Evolutionary conservation across 1,140 invertebrate genomes (phyloP).

Genomic region (Bombyx mori): DNA sequence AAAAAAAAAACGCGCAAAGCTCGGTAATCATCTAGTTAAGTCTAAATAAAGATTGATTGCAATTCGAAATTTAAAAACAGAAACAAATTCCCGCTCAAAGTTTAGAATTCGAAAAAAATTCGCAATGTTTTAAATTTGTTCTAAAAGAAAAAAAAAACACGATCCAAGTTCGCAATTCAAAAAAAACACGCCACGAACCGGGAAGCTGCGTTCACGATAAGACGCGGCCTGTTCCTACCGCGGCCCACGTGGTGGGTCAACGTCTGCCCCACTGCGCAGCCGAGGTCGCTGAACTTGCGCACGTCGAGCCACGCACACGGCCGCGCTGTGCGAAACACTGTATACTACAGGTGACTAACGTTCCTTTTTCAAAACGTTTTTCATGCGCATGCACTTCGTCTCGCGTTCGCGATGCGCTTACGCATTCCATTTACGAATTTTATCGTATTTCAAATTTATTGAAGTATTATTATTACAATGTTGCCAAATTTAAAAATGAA

Average conservation of each 20-base stretch:
- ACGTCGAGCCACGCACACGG: conserved; percentile 18
- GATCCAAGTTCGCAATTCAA: conserved; percentile 7
- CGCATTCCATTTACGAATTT: too few species aligned
- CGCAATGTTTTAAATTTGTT: not conserved
- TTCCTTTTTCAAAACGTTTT: conserved; percentile 5
- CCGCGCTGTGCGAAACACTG: conserved; percentile 4
- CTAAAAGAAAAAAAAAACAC: not conserved
- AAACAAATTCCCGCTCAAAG: not conserved
- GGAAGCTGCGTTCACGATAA: conserved; percentile 41
- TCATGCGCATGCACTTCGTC: too few species aligned
- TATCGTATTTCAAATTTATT: too few species aligned
- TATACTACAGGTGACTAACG: conserved; percentile 25
- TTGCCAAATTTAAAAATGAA: too few species aligned
- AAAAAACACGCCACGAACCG: conserved; percentile 34
- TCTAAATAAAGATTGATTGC: too few species aligned
- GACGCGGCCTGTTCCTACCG: conserved; percentile 28
- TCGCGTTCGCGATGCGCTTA: too few species aligned
- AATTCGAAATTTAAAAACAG: not conserved
- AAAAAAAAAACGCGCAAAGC: too few species aligned
- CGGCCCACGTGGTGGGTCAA: conserved; percentile 63
- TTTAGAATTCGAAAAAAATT: not conserved
- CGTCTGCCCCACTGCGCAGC: conserved; percentile 56
- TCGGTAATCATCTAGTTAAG: too few species aligned
- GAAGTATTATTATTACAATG: too few species aligned
- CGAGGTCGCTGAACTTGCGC: conserved; percentile 40